Evolutionary conservation across 2,888 invertebrate genomes (phyloP), one percentile per base, ranked within the genome.

Genomic region (Leptopilina drosophilae): DNA sequence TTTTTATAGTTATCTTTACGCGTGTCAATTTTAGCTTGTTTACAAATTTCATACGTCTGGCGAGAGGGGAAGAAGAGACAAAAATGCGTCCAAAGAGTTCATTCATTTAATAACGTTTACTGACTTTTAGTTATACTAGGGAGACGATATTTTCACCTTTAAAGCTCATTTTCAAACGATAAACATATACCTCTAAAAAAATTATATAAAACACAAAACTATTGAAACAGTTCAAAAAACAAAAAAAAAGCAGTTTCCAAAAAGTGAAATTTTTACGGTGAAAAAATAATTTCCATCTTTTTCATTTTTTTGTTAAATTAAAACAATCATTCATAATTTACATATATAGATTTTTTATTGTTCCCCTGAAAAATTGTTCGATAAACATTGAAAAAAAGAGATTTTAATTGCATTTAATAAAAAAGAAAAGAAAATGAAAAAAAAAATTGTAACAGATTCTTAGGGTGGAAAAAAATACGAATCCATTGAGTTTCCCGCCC

Each of bases 1-100:
- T 49, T 11, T 49, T 11, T 49, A 49, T 49, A 53, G 33, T 56
- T 53, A 33, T 33, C 33, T 33, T 33, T 33, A 53, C 49, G 33
- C 26, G n/a, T 73, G 15, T n/a, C 56, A 56, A 56, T 56, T 73
- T 73, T 73, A 56, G n/a, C 56, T 56, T 73, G 40, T 73, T 73
- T 73, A 59, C 33, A 56, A 56, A 8, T 40, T 73, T 56, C 20
- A 20, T 20, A 20, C 33, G 33, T 59, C 9, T 8, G 73, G 73
- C 56, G 26, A 73, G 53, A 73, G 33, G 12, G 20, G 49, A 69
- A 49, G 7, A 14, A 11, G 49, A 11, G n/a, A 9, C 20, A 42
- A 42, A 42, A 42, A 42, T 8, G 42, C 8, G 8, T 33, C 33
- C 3, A 33, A 5, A 33, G 33, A 33, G n/a, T 26, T 73, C 33